phyloP scores from a whole-genome alignment of 2,113 vertebrate species.

The Heteronetta atricapilla region DNA sequence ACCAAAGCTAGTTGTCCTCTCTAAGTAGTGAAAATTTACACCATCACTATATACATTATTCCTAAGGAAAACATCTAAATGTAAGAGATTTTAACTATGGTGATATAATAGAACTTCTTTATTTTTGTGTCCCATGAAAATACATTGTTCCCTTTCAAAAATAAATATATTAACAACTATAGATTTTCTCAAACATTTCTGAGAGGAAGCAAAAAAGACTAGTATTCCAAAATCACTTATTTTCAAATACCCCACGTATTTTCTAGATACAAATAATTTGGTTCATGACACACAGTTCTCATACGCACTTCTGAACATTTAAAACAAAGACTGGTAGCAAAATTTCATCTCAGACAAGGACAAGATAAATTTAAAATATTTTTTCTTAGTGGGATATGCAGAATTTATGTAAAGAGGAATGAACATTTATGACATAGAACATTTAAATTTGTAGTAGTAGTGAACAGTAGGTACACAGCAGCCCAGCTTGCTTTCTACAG shows the following conservation, averaged over 20 bases:
- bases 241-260: not conserved
- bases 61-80: not conserved
- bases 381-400: not conserved
- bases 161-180: not conserved
- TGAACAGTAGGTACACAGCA: not conserved
- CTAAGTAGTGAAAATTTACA: not conserved
- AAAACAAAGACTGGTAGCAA: not conserved
- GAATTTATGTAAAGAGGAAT: not conserved
- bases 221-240: not conserved
- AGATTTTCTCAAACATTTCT: not conserved
- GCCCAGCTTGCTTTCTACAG: not conserved
- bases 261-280: not conserved
- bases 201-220: not conserved
- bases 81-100: not conserved
- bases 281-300: not conserved
- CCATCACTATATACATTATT: not conserved
- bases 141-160: not conserved
- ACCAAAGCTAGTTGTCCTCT: not conserved
- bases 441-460: not conserved
- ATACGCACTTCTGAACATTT: not conserved
- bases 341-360: not conserved
- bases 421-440: not conserved
- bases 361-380: not conserved
- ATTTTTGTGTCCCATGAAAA: not conserved
- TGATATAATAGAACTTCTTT: not conserved